Evolutionary conservation across 2,888 invertebrate species (phyloP).

Genomic region (Arrhopalites spinosus): DNA sequence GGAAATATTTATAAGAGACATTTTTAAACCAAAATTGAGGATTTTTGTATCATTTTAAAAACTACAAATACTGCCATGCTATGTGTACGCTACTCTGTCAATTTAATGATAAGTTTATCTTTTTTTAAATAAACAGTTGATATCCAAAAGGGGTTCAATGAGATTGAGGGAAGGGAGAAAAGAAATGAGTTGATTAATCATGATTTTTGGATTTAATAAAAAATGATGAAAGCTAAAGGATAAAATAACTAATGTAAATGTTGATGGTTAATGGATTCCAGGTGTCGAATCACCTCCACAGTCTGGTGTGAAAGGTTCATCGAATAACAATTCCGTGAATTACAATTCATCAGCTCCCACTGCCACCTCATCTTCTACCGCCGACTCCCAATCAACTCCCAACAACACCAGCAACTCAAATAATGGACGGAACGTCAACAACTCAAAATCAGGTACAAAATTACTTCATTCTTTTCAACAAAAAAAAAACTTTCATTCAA

Average conservation of each 20-base stretch:
- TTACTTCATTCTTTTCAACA: background rate
- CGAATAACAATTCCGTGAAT: constrained; percentile 44
- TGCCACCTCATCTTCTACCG: constrained; percentile 42
- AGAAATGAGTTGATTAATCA: constrained; percentile 17
- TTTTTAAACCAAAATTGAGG: no score
- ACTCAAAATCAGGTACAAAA: constrained; percentile 35
- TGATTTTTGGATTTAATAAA: background rate
- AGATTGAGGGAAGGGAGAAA: background rate
- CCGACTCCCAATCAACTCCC: constrained; percentile 27
- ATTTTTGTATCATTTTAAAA: no score
- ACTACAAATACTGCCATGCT: no score
- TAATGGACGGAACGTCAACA: constrained; percentile 42
- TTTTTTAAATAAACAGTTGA: no score
- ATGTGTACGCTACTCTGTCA: no score
- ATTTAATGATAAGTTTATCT: no score
- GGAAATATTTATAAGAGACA: no score
- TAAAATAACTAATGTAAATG: constrained; percentile 7
- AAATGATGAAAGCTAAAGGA: background rate
- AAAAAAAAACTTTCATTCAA: no score
- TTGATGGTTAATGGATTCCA: constrained; percentile 44
- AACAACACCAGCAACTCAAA: constrained; percentile 32
- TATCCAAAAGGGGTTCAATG: no score
- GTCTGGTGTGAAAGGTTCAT: constrained; percentile 51
- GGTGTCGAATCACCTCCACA: constrained; percentile 53
- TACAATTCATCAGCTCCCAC: constrained; percentile 37